Conservation (phyloP, 2,888 invertebrate genomes). For the Tolmerus cingulatus region DNA sequence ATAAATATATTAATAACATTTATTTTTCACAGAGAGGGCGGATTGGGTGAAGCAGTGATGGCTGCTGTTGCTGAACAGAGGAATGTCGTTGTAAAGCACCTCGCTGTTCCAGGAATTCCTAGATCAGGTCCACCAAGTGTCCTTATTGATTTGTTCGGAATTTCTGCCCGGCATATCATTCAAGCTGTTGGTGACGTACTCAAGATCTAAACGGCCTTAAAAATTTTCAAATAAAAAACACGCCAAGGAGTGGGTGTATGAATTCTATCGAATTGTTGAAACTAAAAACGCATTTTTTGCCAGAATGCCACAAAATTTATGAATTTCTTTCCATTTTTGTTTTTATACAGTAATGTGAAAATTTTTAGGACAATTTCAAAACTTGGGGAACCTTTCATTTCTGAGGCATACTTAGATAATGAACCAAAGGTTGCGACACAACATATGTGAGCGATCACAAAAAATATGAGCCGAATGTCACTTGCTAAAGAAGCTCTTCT, state of each 20-base stretch:
- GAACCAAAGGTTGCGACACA: no score
- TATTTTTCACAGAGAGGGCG: slow-evolving; percentile 69
- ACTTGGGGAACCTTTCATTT: no score
- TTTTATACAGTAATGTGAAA: no score
- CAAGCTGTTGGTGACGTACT: slow-evolving; percentile 73
- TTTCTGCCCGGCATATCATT: slow-evolving; percentile 82
- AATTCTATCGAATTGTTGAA: not conserved
- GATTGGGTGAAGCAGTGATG: slow-evolving; percentile 93
- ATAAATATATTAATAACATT: not conserved
- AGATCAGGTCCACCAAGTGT: slow-evolving; percentile 90
- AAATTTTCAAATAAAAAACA: not conserved
- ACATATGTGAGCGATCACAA: no score
- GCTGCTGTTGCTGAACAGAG: slow-evolving; percentile 78
- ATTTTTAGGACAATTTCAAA: no score
- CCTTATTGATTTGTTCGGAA: slow-evolving; percentile 87
- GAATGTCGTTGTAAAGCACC: slow-evolving; percentile 75
- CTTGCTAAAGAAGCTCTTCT: no score
- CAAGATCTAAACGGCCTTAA: slow-evolving; percentile 61
- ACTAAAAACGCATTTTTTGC: not conserved
- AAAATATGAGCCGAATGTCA: no score
- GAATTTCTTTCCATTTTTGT: not conserved
- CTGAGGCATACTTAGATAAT: no score
- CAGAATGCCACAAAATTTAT: not conserved
- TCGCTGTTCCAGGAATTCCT: slow-evolving; percentile 85
- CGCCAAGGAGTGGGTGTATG: not conserved